These are phyloP conservation scores for Kryptolebias ocellatus DNA, from an alignment of 2,797 vertebrate species.

Conservation along the genomic window DNA sequence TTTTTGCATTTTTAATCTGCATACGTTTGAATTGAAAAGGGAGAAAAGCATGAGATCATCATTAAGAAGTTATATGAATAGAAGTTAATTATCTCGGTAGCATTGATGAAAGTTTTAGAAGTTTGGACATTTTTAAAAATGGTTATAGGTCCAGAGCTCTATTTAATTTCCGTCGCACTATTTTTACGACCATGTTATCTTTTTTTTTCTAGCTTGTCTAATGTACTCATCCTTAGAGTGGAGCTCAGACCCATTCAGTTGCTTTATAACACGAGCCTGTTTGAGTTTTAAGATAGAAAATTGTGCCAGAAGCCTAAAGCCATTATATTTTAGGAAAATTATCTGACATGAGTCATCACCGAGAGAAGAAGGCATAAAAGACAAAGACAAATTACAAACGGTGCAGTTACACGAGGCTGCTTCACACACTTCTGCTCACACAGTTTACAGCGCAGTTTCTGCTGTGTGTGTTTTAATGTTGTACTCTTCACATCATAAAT, in stretches of 20 bases:
- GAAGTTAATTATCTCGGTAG: conserved; percentile 39
- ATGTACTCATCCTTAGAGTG: conserved; percentile 39
- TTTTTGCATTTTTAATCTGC: conserved; percentile 46
- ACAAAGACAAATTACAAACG: not conserved
- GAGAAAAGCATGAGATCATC: conserved; percentile 26
- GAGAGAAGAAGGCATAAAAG: not conserved
- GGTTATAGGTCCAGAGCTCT: conserved; percentile 47
- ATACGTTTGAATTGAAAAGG: conserved; percentile 33
- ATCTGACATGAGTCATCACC: not conserved
- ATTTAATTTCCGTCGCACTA: conserved; percentile 42
- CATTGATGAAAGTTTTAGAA: conserved; percentile 56
- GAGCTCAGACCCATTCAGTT: conserved; percentile 31
- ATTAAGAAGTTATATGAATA: conserved; percentile 15
- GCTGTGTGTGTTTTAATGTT: not conserved
- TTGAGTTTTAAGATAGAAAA: conserved; percentile 11
- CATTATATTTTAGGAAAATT: not conserved
- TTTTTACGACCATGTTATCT: conserved; percentile 44
- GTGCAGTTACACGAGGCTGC: not conserved
- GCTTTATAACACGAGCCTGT: conserved; percentile 19
- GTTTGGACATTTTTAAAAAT: conserved; percentile 36
- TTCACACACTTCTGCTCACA: not conserved
- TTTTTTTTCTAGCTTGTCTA: conserved; percentile 52
- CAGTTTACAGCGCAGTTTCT: too few species aligned
- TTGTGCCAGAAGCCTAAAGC: conserved; percentile 4
- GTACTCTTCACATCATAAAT: not conserved